Base-by-base conservation (phyloP, 2,113 vertebrate genomes). In the Anoplopoma fimbria region DNA sequence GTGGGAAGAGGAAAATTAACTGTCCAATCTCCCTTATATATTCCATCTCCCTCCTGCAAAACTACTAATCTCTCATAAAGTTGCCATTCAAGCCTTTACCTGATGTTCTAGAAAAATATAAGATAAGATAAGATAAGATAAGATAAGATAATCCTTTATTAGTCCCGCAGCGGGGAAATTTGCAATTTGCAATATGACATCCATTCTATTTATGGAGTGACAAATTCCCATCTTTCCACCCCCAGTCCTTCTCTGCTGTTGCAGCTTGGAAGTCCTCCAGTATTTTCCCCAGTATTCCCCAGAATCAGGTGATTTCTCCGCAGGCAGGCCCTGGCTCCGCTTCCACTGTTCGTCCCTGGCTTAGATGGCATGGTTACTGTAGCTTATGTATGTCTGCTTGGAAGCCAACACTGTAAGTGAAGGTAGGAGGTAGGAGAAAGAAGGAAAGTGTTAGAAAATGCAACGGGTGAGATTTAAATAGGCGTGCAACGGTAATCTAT, bases 311-410 rank as follows among this genome's bases (percentile, higher is more conserved):
- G 81, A 83, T 84, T 77, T 74, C 84, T 91, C 81, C 71, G 75
- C 70, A 34, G 75, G 60, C 85, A 70, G 84, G 81, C 58, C 60
- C 34, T 38, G 33, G 77, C 69, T 89, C 58, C 45, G 21, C 82
- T 63, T 78, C 82, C 74, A 74, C 6, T 3, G 53, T 53, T 86
- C 33, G 21, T 62, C 63, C 85, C 36, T 87, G 69, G 69, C 89
- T 94, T 97, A 99, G 95, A 98, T 97, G 51, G 97, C 97, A 47
- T 98, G 97, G 96, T 99, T 99, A 94, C 96, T 98, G 88, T 99
- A 98, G 95, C 96, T 97, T 95, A 99, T 98, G 58, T 98, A 99
- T 63, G 97, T 99, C 95, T 98, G 97, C 93, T 97, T 98, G 92
- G 97, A 97, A 85, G 96, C 96, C 95, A 97, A 89, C 14, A 91